These are phyloP conservation scores for Mastomys natalensis DNA, from an alignment of 2,113 vertebrate species.

Conservation along the genomic window DNA sequence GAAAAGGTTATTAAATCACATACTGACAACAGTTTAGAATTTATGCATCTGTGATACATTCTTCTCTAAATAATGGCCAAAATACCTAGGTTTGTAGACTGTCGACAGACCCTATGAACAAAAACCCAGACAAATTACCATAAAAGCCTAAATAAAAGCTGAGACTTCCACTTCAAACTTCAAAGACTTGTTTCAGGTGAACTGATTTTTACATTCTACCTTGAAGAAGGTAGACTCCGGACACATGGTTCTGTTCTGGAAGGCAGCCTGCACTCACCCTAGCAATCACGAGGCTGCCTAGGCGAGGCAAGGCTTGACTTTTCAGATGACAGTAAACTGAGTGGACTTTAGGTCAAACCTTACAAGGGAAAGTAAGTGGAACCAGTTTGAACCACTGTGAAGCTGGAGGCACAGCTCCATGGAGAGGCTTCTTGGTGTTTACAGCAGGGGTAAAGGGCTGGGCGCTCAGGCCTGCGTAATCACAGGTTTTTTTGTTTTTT, in stretches of 20 bases:
- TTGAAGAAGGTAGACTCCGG: background rate
- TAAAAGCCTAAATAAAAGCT: background rate
- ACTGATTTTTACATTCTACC: background rate
- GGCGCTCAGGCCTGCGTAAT: background rate
- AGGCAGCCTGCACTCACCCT: background rate
- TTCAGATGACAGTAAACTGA: background rate
- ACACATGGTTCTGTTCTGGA: background rate
- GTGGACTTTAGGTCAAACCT: conserved; percentile 57
- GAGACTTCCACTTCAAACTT: background rate
- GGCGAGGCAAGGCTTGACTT: rapidly evolving
- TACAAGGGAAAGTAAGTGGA: conserved; percentile 35
- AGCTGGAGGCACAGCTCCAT: background rate
- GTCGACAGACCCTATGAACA: background rate
- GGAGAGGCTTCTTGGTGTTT: background rate
- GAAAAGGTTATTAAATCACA: conserved; percentile 42
- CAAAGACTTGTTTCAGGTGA: background rate
- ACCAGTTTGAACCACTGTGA: rapidly evolving
- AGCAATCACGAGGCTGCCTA: background rate
- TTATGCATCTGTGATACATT: background rate
- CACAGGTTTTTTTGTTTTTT: background rate
- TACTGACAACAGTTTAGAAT: conserved; percentile 11
- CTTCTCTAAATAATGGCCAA: background rate
- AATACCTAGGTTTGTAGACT: conserved; percentile 1
- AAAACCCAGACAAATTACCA: background rate
- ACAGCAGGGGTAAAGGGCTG: background rate